Base-by-base conservation (phyloP, 2,797 vertebrate genomes). In the Crenuchus spilurus region DNA sequence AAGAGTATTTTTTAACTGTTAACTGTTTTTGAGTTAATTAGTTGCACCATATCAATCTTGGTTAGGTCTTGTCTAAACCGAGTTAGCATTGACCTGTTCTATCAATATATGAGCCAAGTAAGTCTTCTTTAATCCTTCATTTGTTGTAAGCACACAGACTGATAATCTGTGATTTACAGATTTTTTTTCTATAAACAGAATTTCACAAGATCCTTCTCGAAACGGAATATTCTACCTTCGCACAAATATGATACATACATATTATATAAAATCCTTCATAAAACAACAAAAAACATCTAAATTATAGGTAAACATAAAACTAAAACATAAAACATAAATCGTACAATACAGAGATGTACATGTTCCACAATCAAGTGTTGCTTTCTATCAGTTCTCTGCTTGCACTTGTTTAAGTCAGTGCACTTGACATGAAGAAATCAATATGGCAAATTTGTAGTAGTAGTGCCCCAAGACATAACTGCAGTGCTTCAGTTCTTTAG, bases 191-290 rank as follows among this genome's bases (percentile, higher is more conserved):
- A 31, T 46, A 67, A 22, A 26, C 31, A 72, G 14, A 41, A 41
- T 52, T 57, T 70, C 39, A 30, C 28, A 70, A 3, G 42, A 28
- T 5, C 39, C 22, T 67, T 33, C 33, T 60, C 51, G 51, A 0
- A 31, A 9, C 7, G 18, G 9, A 18, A 20, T 6, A 39, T 44
- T 42, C 13, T 41, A 62, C 31, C 66, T 41, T 70, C 42, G 35
- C 31, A 54, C 13, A 54, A 54, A 54, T 54, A 54, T 22, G 49
- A 51, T 66, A 37, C 4, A 51, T 16, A 44, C 4, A 60, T 22
- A 64, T 39, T 10, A 31, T 42, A 48, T 39, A 76, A 74, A 79
- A 51, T 79, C 74, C 77, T 82, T 82, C 77, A 79, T 79, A 41
- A 68, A 70, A 51, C 10, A 72, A n/a, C 22, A 31, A 54, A 60